Conservation (phyloP, 2,797 vertebrate species). For the Poeciliopsis paucimaculata region DNA sequence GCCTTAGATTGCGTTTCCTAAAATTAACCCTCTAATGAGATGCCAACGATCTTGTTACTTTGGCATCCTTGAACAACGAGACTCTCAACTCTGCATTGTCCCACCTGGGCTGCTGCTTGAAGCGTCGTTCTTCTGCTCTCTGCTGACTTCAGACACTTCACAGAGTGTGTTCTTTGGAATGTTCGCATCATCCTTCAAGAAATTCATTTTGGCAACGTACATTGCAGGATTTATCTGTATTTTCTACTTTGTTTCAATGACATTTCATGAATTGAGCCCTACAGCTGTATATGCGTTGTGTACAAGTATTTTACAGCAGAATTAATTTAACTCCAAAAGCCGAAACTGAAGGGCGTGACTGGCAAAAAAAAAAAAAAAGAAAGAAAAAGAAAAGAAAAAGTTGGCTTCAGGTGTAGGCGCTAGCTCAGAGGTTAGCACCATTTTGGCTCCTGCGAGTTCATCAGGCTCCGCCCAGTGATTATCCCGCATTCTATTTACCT, state of each 20-base stretch:
- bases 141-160: neutral
- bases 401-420: neutral
- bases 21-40: slow-evolving; percentile 6
- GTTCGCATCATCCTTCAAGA: neutral
- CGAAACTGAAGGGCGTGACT: neutral
- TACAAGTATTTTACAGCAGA: neutral
- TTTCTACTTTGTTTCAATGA: neutral
- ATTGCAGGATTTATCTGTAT: neutral
- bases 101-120: neutral
- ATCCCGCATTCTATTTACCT: neutral
- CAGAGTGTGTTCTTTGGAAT: neutral
- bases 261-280: neutral
- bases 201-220: neutral
- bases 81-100: neutral
- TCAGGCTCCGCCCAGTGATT: neutral
- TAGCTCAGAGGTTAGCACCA: neutral
- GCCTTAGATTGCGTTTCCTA: neutral
- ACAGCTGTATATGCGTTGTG: neutral
- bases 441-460: neutral
- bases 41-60: neutral
- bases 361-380: neutral
- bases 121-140: neutral
- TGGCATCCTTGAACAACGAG: neutral
- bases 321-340: neutral
- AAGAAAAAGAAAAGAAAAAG: neutral